Conservation (phyloP, 2,888 invertebrate genomes). For the Conops quadrifasciatus region DNA sequence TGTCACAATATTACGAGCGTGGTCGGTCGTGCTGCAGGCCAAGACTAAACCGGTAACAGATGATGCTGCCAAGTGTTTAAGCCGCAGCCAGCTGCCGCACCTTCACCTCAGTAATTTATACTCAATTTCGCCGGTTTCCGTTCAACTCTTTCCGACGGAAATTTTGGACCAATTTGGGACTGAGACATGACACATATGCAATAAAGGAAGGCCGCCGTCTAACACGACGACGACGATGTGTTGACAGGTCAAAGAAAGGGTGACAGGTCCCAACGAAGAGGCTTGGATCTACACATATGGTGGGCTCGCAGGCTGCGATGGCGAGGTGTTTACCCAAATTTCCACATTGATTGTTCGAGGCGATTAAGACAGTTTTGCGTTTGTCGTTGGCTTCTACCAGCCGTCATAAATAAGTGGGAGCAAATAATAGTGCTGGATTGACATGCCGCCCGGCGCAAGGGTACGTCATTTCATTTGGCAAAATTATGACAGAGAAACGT, state of each 20-base stretch:
- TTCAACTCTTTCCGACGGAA: not conserved
- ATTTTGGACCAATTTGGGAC: not conserved
- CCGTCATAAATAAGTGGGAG: constrained; percentile 2
- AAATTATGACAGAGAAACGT: constrained; percentile 22
- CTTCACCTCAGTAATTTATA: not conserved
- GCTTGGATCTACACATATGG: not conserved
- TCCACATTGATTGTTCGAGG: constrained; percentile 44
- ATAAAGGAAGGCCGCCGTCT: no score
- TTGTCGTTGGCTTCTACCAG: constrained; percentile 34
- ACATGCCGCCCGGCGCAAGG: no score
- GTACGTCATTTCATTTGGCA: not conserved
- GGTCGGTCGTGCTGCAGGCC: no score
- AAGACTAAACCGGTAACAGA: not conserved
- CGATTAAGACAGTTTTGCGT: constrained; percentile 44
- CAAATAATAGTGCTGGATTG: not conserved
- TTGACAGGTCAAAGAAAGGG: not conserved
- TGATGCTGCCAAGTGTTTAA: constrained; percentile 10
- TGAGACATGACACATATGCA: not conserved
- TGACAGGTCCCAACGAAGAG: not conserved
- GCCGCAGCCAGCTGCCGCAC: constrained; percentile 40
- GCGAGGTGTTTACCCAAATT: constrained; percentile 27
- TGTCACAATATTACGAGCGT: not conserved
- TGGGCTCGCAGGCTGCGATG: not conserved
- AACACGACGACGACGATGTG: not conserved
- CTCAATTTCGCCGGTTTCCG: no score